These are phyloP conservation scores for Pandemis corylana DNA, from an alignment of 2,888 invertebrate genomes.

Conservation along the genomic window DNA sequence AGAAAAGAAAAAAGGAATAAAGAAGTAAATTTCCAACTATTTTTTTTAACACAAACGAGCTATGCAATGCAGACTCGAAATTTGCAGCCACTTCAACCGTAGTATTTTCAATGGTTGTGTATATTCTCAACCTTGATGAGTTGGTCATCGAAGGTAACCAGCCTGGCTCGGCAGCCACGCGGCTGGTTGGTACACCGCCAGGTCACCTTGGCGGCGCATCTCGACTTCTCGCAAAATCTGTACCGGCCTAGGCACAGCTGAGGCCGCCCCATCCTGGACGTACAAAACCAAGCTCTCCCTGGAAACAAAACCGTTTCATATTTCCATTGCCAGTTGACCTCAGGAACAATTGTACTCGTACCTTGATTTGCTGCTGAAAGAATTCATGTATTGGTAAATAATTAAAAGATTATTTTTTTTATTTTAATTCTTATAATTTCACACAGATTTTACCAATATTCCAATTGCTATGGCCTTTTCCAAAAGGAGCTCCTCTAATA, in stretches of 20 bases:
- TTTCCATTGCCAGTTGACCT: background rate
- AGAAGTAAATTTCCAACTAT: too few relatives aligned
- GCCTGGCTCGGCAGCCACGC: constrained; percentile 51
- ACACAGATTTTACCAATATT: background rate
- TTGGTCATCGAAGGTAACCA: constrained; percentile 48
- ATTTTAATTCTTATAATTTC: background rate
- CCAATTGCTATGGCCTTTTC: background rate
- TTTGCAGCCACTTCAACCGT: constrained; percentile 1
- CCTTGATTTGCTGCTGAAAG: background rate
- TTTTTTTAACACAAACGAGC: too few relatives aligned
- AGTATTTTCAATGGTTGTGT: constrained; percentile 50
- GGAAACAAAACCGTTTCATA: constrained; percentile 9
- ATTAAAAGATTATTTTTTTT: background rate
- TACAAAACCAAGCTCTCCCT: constrained; percentile 40
- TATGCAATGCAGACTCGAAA: background rate
- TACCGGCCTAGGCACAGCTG: constrained; percentile 50
- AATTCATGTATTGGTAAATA: background rate
- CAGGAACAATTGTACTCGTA: background rate
- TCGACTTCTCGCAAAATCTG: constrained; percentile 46
- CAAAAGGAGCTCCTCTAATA: background rate
- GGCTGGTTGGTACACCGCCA: constrained; percentile 54
- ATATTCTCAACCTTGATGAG: constrained; percentile 45
- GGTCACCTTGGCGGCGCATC: constrained; percentile 41
- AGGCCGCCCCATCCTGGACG: constrained; percentile 49
- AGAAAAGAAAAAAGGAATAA: too few relatives aligned